A percentile compares a stretch with the other conserved stretches of the same genome.
Conservation (phyloP, 2,888 invertebrate genomes). For the Chromoteleia sp. region DNA sequence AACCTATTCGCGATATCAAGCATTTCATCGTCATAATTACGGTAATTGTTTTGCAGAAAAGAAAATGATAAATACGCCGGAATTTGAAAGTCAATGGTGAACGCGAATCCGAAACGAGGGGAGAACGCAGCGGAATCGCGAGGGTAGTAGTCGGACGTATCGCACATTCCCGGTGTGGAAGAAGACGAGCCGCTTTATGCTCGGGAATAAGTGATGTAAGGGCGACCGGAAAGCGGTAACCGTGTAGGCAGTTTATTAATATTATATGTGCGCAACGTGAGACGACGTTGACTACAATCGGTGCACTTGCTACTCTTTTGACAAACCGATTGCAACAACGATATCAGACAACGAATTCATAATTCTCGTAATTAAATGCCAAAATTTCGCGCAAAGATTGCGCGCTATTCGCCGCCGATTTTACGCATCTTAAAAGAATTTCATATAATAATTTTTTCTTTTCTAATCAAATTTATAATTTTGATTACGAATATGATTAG, state of each 20-base stretch:
- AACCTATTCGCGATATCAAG: conserved; percentile 21
- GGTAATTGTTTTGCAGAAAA: conserved; percentile 41
- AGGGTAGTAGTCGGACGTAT: conserved; percentile 19
- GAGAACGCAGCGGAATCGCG: neutral
- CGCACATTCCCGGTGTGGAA: conserved; percentile 30
- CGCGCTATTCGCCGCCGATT: no score
- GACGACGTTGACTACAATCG: conserved; percentile 80
- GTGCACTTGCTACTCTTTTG: conserved; percentile 73
- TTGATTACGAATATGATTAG: no score
- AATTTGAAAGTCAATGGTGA: conserved; percentile 51
- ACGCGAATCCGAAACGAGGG: conserved; percentile 2
- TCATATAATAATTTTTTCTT: neutral
- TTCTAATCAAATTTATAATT: no score
- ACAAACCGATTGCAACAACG: conserved; percentile 42
- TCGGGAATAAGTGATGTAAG: conserved; percentile 50
- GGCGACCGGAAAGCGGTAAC: conserved; percentile 54
- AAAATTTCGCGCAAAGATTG: neutral
- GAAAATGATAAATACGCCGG: neutral
- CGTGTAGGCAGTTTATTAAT: conserved; percentile 77
- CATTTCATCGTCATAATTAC: conserved; percentile 43
- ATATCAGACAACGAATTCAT: neutral
- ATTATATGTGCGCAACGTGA: conserved; percentile 81
- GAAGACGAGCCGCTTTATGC: conserved; percentile 51
- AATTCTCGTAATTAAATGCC: neutral
- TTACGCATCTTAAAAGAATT: neutral